Percentiles rank a stretch among this genome's conserved stretches.
phyloP scores from a whole-genome alignment of 2,113 vertebrate genomes.

The Micromys minutus region DNA sequence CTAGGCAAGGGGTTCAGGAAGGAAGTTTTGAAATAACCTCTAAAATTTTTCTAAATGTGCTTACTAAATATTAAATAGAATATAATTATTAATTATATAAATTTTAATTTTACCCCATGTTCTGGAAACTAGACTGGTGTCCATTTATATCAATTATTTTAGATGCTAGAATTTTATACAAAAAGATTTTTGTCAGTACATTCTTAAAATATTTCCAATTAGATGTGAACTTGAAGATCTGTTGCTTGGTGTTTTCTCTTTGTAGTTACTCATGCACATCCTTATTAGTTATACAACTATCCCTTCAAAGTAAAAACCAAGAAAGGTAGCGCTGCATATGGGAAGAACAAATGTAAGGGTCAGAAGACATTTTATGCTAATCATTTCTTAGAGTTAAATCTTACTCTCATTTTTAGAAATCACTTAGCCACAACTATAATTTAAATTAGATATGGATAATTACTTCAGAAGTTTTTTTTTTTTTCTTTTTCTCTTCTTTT shows the following conservation, averaged over 20 bases:
- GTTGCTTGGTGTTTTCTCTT: background rate
- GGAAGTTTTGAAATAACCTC: background rate
- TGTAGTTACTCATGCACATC: background rate
- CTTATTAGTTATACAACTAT: background rate
- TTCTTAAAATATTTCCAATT: background rate
- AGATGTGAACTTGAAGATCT: background rate
- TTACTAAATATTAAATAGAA: background rate
- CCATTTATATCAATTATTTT: background rate
- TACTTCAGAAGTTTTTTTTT: background rate
- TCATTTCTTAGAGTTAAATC: background rate
- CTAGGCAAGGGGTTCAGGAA: background rate
- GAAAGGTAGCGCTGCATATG: background rate
- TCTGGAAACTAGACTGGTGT: background rate
- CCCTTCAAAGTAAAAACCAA: background rate
- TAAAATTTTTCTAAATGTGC: background rate
- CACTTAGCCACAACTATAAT: background rate
- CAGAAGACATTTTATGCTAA: background rate
- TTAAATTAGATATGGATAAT: background rate
- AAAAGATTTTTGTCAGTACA: background rate
- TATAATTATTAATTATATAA: background rate
- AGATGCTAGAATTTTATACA: background rate
- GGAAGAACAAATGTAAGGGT: background rate
- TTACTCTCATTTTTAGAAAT: background rate
- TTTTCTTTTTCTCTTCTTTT: background rate
- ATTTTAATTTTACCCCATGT: background rate